Percentiles rank a stretch among this genome's conserved stretches.
phyloP scores from a whole-genome alignment of 1,140 invertebrate species.

The Drosophila seguyi region DNA sequence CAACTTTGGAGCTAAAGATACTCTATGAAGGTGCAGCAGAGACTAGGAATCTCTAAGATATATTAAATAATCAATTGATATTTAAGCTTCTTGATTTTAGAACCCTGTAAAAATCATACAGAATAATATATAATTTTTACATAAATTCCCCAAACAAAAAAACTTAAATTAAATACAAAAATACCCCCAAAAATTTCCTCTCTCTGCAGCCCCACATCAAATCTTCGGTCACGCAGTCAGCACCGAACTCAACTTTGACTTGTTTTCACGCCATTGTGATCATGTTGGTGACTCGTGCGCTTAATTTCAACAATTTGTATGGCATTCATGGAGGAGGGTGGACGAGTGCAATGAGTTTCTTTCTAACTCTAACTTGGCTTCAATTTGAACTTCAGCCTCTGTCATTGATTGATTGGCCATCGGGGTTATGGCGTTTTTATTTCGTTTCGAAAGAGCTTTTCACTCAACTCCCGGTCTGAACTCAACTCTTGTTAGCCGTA shows the following conservation, averaged over 20 bases:
- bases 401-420: slow-evolving; percentile 79
- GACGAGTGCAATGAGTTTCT: slow-evolving; percentile 72
- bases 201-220: slow-evolving; percentile 29
- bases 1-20: neutral
- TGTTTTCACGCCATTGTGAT: slow-evolving; percentile 76
- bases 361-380: slow-evolving; percentile 37
- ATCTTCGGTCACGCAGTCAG: slow-evolving; percentile 63
- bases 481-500: slow-evolving; percentile 53
- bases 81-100: too few species aligned
- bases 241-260: slow-evolving; percentile 60
- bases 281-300: slow-evolving; percentile 79
- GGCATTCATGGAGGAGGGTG: slow-evolving; percentile 3
- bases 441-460: slow-evolving; percentile 63
- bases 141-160: neutral
- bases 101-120: too few species aligned
- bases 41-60: neutral
- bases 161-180: neutral
- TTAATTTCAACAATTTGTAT: slow-evolving; percentile 81
- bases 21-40: too few species aligned
- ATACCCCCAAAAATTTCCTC: neutral
- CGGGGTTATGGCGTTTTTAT: slow-evolving; percentile 43
- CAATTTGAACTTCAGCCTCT: slow-evolving; percentile 29
- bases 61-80: too few species aligned
- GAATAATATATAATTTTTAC: neutral
- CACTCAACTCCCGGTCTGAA: slow-evolving; percentile 36